Evolutionary conservation across 1,140 invertebrate genomes (phyloP).

Genomic region (Drosophila mojavensis): DNA sequence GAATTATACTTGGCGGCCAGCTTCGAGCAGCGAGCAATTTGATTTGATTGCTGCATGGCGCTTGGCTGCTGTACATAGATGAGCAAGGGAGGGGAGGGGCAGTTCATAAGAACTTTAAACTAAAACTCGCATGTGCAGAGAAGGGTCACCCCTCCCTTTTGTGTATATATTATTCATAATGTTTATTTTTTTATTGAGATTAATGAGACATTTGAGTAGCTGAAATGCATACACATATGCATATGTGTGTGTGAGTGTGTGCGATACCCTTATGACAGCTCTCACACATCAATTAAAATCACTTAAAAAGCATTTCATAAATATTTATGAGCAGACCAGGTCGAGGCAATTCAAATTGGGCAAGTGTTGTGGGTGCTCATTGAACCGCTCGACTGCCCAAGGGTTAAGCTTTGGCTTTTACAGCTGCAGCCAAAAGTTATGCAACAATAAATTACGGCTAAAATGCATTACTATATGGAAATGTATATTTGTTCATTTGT

Average conservation of each 20-base stretch:
- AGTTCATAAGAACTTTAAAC: constrained; percentile 8
- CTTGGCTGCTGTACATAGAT: constrained; percentile 1
- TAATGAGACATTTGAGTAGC: constrained; percentile 68
- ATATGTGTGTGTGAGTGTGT: not conserved
- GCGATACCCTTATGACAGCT: constrained; percentile 33
- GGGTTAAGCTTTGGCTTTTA: constrained; percentile 23
- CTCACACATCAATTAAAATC: constrained; percentile 67
- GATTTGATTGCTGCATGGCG: constrained; percentile 51
- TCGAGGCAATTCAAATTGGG: constrained; percentile 19
- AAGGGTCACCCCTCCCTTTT: not conserved
- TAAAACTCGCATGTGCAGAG: not conserved
- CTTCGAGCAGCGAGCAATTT: constrained; percentile 43
- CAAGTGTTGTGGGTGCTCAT: constrained; percentile 2
- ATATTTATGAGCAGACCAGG: constrained; percentile 45
- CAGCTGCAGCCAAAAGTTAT: constrained; percentile 52
- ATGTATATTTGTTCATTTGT: not conserved
- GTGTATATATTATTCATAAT: constrained; percentile 58
- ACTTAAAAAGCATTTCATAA: constrained; percentile 53
- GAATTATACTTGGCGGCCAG: constrained; percentile 61
- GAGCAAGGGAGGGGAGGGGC: not conserved
- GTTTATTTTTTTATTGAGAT: constrained; percentile 57
- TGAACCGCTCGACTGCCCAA: not conserved
- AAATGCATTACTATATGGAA: not conserved
- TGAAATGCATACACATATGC: not conserved
- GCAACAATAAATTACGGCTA: constrained; percentile 36